Percentiles rank a stretch among this genome's conserved stretches.
Evolutionary conservation across 2,113 vertebrate species (phyloP).

Genomic region (Misgurnus mizolepis): DNA sequence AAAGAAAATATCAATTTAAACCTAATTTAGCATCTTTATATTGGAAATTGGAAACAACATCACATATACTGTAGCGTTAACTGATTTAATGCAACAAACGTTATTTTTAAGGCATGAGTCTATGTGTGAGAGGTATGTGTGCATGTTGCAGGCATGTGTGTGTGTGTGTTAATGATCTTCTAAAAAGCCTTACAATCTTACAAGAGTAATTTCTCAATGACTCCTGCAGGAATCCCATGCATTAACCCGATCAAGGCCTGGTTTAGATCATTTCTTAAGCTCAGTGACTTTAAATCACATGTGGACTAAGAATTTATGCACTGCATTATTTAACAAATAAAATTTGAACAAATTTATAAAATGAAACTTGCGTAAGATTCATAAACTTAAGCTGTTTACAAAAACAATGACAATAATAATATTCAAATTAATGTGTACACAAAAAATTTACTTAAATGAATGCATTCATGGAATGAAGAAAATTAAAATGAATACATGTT

Average conservation of each 20-base stretch:
- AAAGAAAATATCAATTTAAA: neutral
- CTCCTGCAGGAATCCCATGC: constrained; percentile 69
- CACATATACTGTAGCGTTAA: too few relatives aligned
- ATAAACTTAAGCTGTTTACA: neutral
- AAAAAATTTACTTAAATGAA: too few relatives aligned
- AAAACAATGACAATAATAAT: too few relatives aligned
- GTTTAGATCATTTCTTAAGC: too few relatives aligned
- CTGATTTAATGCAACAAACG: too few relatives aligned
- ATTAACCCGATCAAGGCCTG: constrained; percentile 70
- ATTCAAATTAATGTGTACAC: too few relatives aligned
- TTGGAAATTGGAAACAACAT: too few relatives aligned
- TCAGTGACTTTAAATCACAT: neutral
- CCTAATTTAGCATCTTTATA: too few relatives aligned
- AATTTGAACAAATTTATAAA: neutral
- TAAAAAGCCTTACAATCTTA: constrained; percentile 57
- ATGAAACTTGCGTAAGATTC: neutral
- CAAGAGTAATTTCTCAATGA: constrained; percentile 68
- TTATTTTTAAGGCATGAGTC: constrained; percentile 11
- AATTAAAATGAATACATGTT: too few relatives aligned
- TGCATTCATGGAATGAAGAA: too few relatives aligned
- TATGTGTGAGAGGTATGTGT: constrained; percentile 50
- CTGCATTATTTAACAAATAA: constrained; percentile 14
- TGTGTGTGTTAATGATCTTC: constrained; percentile 53
- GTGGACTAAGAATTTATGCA: neutral
- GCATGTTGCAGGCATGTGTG: constrained; percentile 35